Base-by-base conservation (phyloP, 1,140 invertebrate species). In the Platyscapa corneri region DNA sequence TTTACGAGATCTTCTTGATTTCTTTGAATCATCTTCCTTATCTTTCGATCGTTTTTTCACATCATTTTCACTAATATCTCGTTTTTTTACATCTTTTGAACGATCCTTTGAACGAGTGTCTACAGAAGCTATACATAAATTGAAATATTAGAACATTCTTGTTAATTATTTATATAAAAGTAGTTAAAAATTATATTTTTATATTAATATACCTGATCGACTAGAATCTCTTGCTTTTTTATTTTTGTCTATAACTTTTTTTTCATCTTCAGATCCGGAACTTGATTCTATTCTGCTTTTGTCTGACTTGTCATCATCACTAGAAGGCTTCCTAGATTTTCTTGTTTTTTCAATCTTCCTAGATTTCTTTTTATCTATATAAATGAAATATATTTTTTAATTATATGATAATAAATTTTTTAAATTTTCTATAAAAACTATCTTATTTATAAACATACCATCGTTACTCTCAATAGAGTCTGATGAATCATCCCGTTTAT, bases 401-500 rank as follows among this genome's bases (percentile, higher is more conserved):
- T 78, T 23, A 53, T 34, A 74, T 5, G 23, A 39, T 18, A 65
- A 37, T 79, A 0, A n/a, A 39, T n/a, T 5, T 42, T 39, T 42
- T 27, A n/a, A 23, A 74, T 74, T 74, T 74, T n/a, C 16, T 34
- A 16, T 12, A 70, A 37, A n/a, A 46, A 84, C 32, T 27, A 14
- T 76, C 23, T 53, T 23, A 7, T 86, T 60, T 46, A 18, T 81
- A 53, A 16, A 83, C 86, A 83, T 89, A 91, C 92, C 92, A 87
- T 93, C 91, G 80, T 94, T 94, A 75, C 92, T 93, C 42, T 93
- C 92, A 53, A 95, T 93, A 64, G 93, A 94, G 39, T 95, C 94
- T 0, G 94, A 93, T 56, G 94, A 92, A 70, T 89, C 85, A 84
- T 93, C 90, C 0, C 90, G 89, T 88, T 94, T 94, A 53, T 94